These are phyloP conservation scores for Rotaria sp. DNA, from an alignment of 2,888 invertebrate species.

Conservation along the genomic window DNA sequence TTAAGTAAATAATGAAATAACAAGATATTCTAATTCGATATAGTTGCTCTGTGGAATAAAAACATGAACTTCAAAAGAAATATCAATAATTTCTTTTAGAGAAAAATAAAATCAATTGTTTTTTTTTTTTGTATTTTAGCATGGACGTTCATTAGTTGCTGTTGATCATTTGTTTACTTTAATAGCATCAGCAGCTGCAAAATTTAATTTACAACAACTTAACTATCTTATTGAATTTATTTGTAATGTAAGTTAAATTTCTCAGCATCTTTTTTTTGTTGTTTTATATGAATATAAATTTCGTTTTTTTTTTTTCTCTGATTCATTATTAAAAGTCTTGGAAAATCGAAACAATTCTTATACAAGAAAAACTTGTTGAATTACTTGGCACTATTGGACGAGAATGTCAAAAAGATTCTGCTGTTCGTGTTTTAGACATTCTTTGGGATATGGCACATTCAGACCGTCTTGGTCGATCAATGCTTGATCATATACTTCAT, in stretches of 20 bases:
- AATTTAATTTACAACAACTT: slow-evolving; percentile 56
- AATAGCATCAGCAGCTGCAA: slow-evolving; percentile 57
- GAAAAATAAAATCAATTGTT: too few species aligned
- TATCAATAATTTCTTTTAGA: too few species aligned
- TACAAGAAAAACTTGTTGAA: slow-evolving; percentile 56
- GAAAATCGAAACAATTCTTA: slow-evolving; percentile 54
- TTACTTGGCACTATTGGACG: slow-evolving; percentile 58
- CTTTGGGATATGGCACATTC: slow-evolving; percentile 58
- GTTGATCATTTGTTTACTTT: slow-evolving; percentile 59
- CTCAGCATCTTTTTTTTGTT: background rate
- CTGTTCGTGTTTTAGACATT: slow-evolving; percentile 49
- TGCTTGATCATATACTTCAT: slow-evolving; percentile 56
- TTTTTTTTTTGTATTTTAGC: slow-evolving; percentile 44
- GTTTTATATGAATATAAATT: background rate
- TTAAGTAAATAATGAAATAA: too few species aligned
- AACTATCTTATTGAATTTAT: slow-evolving; percentile 56
- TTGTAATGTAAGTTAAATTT: slow-evolving; percentile 51
- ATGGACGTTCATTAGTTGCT: slow-evolving; percentile 56
- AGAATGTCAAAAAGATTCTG: slow-evolving; percentile 44
- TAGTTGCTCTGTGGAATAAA: too few species aligned
- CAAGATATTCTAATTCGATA: too few species aligned
- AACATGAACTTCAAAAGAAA: too few species aligned
- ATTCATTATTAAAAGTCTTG: slow-evolving; percentile 53
- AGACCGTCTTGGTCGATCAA: slow-evolving; percentile 52
- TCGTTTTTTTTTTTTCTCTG: background rate